These are phyloP conservation scores for Lacanobia wlatinum DNA, from an alignment of 2,888 invertebrate genomes.

Conservation along the genomic window DNA sequence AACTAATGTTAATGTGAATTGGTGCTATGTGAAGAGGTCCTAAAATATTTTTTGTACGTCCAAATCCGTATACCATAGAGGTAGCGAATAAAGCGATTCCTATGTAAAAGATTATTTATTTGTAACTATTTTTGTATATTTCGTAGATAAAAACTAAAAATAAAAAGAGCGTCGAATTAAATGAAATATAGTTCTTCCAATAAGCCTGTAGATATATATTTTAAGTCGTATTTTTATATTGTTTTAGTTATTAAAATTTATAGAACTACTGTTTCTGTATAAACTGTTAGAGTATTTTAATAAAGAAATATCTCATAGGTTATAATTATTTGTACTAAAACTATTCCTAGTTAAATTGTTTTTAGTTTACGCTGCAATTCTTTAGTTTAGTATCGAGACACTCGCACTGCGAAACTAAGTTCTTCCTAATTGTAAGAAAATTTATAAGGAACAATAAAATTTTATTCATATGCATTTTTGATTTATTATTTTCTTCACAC, in stretches of 20 bases:
- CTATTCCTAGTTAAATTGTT: conserved; percentile 81
- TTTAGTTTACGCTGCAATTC: conserved; percentile 82
- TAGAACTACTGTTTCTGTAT: conserved; percentile 82
- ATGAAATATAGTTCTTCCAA: conserved; percentile 83
- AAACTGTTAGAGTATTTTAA: conserved; percentile 83
- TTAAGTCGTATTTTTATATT: conserved; percentile 78
- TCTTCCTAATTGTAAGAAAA: conserved; percentile 89
- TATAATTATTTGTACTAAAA: conserved; percentile 83
- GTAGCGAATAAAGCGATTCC: conserved; percentile 79
- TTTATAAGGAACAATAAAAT: conserved; percentile 89
- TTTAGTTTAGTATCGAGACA: conserved; percentile 78
- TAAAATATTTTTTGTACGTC: conserved; percentile 71
- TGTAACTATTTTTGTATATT: conserved; percentile 89
- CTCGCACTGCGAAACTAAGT: conserved; percentile 87
- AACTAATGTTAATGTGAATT: conserved; percentile 68
- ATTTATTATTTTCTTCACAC: conserved; percentile 61
- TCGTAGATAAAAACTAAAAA: conserved; percentile 77
- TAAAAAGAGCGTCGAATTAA: conserved; percentile 73
- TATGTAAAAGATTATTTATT: conserved; percentile 89
- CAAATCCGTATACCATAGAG: conserved; percentile 74
- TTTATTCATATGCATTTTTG: conserved; percentile 82
- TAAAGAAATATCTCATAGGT: conserved; percentile 86
- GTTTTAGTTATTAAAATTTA: conserved; percentile 69
- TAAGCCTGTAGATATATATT: conserved; percentile 86
- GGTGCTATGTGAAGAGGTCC: conserved; percentile 80